Base-by-base conservation (phyloP, 2,113 vertebrate genomes). In the Bucco capensis region DNA sequence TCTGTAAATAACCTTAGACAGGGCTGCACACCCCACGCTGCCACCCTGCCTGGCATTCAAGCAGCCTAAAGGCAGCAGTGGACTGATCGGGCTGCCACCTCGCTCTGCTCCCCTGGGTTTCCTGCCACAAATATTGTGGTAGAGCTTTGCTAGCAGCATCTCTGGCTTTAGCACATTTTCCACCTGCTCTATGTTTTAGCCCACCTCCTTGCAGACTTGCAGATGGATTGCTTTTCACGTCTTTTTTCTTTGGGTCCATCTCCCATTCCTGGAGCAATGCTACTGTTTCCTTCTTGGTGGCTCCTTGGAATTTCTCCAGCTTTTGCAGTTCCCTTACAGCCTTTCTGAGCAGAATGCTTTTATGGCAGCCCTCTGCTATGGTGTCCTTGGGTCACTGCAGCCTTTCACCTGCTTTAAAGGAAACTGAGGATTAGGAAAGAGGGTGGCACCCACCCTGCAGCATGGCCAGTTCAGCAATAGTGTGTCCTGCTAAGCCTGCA, bases 1-100 rank as follows among this genome's bases (percentile, higher is more conserved):
- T 49, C 19, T 14, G 19, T 40, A 15, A 89, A 58, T 22, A 82
- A 50, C 7, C 3, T 0, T 0, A 1, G 2, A 14, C 0, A 1
- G 6, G 25, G 30, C 30, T 30, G 85, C 8, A 1, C 6, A 0
- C 2, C 3, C 53, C 2, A 2, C 1, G 7, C 11, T 81, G 60
- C 51, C 31, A 37, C 5, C 16, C 23, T 54, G 42, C 71, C 33
- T 14, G 23, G 58, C 18, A 35, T 69, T 3, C 44, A 25, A 49
- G 40, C 31, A 53, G 14, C 14, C 14, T 5, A 6, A 56, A 58
- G 19, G 24, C 14, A 61, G n/a, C 18, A 61, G 14, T 13, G 25
- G 40, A 12, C n/a, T 72, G 24, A 13, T 10, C 9, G 8, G 4
- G 2, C 30, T 83, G 38, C 38, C 8, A 19, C 14, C 5, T 11